Evolutionary conservation across 2,113 vertebrate genomes (phyloP).

Genomic region (Cygnus buccinator): DNA sequence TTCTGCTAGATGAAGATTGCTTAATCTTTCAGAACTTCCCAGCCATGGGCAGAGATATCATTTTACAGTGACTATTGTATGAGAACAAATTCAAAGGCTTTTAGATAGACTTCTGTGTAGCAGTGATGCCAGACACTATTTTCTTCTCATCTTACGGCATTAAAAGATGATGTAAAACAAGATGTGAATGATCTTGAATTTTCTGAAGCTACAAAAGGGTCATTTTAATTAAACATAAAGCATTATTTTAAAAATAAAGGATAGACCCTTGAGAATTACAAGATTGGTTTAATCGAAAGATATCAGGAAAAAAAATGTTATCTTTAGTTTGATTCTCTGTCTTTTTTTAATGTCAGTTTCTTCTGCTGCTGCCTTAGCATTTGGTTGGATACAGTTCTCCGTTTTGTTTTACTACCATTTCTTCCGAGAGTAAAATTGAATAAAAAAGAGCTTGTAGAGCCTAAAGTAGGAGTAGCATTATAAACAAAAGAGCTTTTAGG

Average conservation of each 20-base stretch:
- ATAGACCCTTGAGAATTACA: background rate
- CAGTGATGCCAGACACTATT: constrained; percentile 69
- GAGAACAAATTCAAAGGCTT: constrained; percentile 63
- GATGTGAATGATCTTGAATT: constrained; percentile 30
- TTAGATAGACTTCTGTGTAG: constrained; percentile 35
- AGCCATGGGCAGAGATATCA: constrained; percentile 60
- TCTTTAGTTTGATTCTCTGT: background rate
- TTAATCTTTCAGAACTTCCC: constrained; percentile 68
- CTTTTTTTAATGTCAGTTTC: rapidly evolving
- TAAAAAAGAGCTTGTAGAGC: background rate
- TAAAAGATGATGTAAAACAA: constrained; percentile 37
- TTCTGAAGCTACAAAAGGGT: background rate
- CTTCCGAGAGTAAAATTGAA: background rate
- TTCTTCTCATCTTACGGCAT: constrained; percentile 74
- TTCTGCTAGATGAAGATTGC: constrained; percentile 20
- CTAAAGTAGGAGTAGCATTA: background rate
- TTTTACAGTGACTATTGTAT: constrained; percentile 55
- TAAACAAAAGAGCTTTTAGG: background rate
- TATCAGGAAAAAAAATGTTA: background rate
- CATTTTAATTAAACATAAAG: constrained; percentile 4
- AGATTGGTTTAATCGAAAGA: background rate
- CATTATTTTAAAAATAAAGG: background rate
- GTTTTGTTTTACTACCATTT: background rate
- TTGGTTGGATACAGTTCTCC: background rate
- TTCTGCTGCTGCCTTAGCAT: background rate